Evolutionary conservation across 2,113 vertebrate species (phyloP).

Genomic region (Lathamus discolor): DNA sequence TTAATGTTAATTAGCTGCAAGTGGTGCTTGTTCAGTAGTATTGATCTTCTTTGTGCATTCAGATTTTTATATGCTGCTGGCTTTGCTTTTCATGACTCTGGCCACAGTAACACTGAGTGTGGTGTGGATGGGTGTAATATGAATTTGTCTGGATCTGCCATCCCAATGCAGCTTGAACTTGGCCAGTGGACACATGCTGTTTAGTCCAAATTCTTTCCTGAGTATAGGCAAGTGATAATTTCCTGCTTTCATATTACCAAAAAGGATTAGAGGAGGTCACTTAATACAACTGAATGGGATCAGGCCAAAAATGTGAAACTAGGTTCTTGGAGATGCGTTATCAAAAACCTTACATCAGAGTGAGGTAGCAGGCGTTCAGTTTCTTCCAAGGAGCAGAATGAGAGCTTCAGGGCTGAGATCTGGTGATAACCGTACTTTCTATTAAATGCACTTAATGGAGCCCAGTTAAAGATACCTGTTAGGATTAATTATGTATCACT

Average conservation of each 20-base stretch:
- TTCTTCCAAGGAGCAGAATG: not conserved
- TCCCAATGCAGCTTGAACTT: not conserved
- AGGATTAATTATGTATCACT: slow-evolving; percentile 25
- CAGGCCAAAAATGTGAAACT: not conserved
- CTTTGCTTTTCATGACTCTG: not conserved
- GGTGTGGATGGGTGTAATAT: not conserved
- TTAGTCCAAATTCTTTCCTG: not conserved
- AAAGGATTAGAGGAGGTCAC: not conserved
- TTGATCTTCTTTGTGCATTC: not conserved
- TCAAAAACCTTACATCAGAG: not conserved
- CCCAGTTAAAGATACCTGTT: not conserved
- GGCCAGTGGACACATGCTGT: not conserved
- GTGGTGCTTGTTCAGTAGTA: not conserved
- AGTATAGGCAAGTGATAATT: not conserved
- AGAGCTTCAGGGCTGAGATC: not conserved
- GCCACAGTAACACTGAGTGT: not conserved
- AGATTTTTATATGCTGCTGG: not conserved
- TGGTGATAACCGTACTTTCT: not conserved
- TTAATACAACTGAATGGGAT: not conserved
- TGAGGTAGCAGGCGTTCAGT: not conserved
- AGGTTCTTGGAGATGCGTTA: not conserved
- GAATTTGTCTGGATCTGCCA: not conserved
- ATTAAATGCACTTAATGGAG: not conserved
- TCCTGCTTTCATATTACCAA: not conserved
- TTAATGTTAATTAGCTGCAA: not conserved